phyloP scores from a whole-genome alignment of 2,113 vertebrate genomes.

The Leuciscus idus region DNA sequence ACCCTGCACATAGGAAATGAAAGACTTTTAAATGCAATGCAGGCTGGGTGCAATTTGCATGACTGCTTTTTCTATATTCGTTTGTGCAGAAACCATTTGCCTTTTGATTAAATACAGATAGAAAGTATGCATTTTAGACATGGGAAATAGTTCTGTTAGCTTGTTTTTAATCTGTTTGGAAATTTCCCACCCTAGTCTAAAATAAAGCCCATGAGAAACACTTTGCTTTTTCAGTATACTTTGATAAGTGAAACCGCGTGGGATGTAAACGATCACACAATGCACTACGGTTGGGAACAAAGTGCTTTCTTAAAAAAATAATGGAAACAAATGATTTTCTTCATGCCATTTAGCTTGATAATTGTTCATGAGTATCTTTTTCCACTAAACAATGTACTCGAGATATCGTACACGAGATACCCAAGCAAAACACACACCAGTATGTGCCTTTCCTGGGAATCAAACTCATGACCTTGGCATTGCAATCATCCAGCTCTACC shows the following conservation, averaged over 20 bases:
- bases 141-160: background rate
- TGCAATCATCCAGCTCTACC: background rate
- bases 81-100: background rate
- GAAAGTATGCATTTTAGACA: background rate
- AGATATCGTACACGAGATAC: background rate
- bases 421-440: background rate
- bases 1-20: background rate
- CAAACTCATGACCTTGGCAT: background rate
- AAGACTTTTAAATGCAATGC: background rate
- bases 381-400: background rate
- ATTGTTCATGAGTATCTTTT: background rate
- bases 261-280: conserved; percentile 1
- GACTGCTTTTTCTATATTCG: conserved; percentile 2
- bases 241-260: background rate
- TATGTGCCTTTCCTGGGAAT: background rate
- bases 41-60: conserved; percentile 28
- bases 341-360: background rate
- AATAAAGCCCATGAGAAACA: conserved; percentile 16
- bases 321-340: background rate
- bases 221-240: conserved; percentile 3
- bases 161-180: conserved; percentile 6
- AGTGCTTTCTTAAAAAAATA: background rate
- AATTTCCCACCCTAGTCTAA: conserved; percentile 17
- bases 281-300: background rate
- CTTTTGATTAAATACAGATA: background rate